Percentiles rank a stretch among this genome's conserved stretches.
Conservation (phyloP, 2,113 vertebrate genomes). For the Sturnus vulgaris region DNA sequence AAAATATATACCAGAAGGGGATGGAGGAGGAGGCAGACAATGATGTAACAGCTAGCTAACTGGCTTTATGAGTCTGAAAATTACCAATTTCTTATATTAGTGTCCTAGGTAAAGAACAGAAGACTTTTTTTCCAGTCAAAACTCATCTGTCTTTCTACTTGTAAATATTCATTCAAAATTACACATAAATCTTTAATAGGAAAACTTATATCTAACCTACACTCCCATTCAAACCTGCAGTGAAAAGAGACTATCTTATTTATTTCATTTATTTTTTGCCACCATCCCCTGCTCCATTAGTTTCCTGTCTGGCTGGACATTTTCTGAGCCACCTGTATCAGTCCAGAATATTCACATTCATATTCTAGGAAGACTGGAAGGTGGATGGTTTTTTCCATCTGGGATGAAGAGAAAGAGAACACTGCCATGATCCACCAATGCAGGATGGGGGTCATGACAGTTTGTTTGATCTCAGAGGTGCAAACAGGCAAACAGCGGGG, state of each 20-base stretch:
- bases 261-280: not conserved
- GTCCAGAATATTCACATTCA: not conserved
- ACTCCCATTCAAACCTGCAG: not conserved
- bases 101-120: not conserved
- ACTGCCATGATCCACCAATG: no score
- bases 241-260: not conserved
- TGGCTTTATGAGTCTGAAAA: not conserved
- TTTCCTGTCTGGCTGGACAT: not conserved
- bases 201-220: not conserved
- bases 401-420: not conserved
- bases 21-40: rapidly evolving
- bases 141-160: not conserved
- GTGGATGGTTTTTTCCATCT: not conserved
- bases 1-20: rapidly evolving
- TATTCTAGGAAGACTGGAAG: not conserved
- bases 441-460: no score
- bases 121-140: not conserved
- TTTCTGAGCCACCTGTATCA: not conserved
- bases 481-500: no score
- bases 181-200: not conserved
- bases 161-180: not conserved
- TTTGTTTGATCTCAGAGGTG: no score
- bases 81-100: not conserved
- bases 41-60: not conserved
- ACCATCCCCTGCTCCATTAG: not conserved